Conservation (phyloP, 2,797 vertebrate species). For the Danio tinwini region DNA sequence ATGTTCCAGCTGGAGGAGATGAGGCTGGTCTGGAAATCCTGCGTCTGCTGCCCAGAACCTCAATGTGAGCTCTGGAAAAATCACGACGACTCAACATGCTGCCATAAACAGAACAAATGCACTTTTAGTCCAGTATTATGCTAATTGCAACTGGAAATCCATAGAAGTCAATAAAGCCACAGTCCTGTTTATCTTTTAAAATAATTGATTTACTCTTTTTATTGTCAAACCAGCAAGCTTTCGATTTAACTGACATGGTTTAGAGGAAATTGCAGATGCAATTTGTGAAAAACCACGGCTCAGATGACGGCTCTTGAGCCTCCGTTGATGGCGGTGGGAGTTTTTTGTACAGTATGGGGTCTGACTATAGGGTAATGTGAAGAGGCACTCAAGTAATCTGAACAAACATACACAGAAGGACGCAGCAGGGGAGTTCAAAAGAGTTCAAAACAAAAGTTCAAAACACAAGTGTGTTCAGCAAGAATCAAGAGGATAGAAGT, state of each 20-base stretch:
- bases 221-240: constrained; percentile 1
- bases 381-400: constrained; percentile 65
- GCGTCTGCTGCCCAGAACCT: constrained; percentile 10
- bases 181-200: constrained; percentile 17
- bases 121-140: constrained; percentile 17
- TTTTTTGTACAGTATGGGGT: background rate
- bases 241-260: background rate
- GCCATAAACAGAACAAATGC: constrained; percentile 19
- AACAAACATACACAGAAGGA: constrained; percentile 23
- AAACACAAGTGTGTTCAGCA: constrained; percentile 1
- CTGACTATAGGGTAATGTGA: constrained; percentile 2
- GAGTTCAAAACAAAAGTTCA: constrained; percentile 11
- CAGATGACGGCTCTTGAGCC: constrained; percentile 55
- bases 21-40: background rate
- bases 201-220: constrained; percentile 8
- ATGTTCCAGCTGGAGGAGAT: constrained; percentile 23
- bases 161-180: constrained; percentile 21
- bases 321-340: background rate
- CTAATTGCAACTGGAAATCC: constrained; percentile 27
- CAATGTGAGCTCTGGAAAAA: constrained; percentile 25
- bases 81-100: background rate
- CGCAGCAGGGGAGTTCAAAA: background rate
- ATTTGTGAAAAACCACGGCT: background rate
- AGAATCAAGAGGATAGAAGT: constrained; percentile 33
- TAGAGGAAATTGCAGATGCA: background rate